Conservation (phyloP, 1,140 invertebrate species). For the Paralvinella palmiformis region DNA sequence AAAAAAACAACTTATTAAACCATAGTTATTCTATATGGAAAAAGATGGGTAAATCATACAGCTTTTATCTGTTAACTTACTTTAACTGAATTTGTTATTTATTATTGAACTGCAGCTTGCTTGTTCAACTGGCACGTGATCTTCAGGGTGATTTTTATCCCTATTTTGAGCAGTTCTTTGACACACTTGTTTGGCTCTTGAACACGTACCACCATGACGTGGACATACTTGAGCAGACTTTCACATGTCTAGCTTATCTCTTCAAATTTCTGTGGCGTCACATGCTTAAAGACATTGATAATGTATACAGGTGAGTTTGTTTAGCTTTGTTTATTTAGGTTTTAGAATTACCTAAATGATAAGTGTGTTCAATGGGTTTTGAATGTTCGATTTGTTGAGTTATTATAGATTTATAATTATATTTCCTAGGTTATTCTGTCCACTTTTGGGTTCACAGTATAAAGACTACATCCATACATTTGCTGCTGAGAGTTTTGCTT, state of each 20-base stretch:
- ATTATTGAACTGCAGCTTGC: constrained; percentile 56
- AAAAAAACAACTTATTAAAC: too few species aligned
- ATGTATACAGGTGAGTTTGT: constrained; percentile 56
- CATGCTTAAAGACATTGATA: constrained; percentile 70
- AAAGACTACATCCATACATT: constrained; percentile 81
- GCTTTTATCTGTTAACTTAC: too few species aligned
- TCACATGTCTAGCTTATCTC: constrained; percentile 76
- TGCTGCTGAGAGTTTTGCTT: constrained; percentile 90
- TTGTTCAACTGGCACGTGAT: constrained; percentile 77
- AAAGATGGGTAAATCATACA: too few species aligned
- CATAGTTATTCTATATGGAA: too few species aligned
- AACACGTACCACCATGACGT: constrained; percentile 63
- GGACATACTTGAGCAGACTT: constrained; percentile 74
- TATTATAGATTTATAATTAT: constrained; percentile 7
- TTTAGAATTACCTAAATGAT: too few species aligned
- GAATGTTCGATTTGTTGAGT: background rate
- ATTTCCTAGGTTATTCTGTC: constrained; percentile 59
- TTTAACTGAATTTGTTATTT: too few species aligned
- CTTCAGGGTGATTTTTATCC: constrained; percentile 78
- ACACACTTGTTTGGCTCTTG: constrained; percentile 64
- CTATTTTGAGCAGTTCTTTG: constrained; percentile 66
- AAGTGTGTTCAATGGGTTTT: too few species aligned
- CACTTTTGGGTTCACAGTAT: constrained; percentile 64
- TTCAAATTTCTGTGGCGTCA: constrained; percentile 80
- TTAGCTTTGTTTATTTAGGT: background rate